Percentiles rank a stretch among this genome's conserved stretches.
Evolutionary conservation across 30 jellyfish, hydroid and myxozoan species (phyloP).

Genomic region (Cassiopea andromeda): DNA sequence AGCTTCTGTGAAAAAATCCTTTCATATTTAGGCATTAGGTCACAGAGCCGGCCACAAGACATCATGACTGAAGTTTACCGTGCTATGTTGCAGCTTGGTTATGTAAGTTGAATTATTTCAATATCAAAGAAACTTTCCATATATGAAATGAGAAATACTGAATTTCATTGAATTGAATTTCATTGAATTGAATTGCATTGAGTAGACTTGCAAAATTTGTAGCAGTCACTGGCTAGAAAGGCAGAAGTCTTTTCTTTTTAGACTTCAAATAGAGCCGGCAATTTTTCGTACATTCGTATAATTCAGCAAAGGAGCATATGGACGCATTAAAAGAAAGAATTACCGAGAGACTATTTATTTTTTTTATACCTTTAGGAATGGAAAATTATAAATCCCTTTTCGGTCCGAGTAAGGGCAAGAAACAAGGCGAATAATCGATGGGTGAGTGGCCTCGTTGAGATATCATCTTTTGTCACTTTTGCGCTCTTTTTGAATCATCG

Average conservation of each 20-base stretch:
- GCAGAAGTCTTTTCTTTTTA: too few species aligned
- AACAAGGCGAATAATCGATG: constrained; percentile 70
- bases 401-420: constrained; percentile 74
- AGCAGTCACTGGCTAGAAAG: too few species aligned
- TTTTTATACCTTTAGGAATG: constrained; percentile 61
- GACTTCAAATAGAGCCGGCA: too few species aligned
- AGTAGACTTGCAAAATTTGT: too few species aligned
- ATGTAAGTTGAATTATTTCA: constrained; percentile 53
- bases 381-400: constrained; percentile 78
- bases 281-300: too few species aligned
- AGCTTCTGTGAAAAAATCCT: neutral
- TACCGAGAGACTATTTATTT: neutral
- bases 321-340: neutral
- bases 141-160: too few species aligned
- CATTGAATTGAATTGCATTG: too few species aligned
- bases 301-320: too few species aligned
- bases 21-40: constrained; percentile 74
- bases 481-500: too few species aligned
- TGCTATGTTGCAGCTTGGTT: constrained; percentile 89
- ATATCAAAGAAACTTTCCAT: too few species aligned
- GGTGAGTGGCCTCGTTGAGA: constrained; percentile 29
- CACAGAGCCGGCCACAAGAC: constrained; percentile 92
- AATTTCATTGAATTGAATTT: too few species aligned
- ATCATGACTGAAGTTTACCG: constrained; percentile 91
- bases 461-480: neutral